phyloP scores from a whole-genome alignment of 2,888 invertebrate genomes.

The Uropetala carovei region DNA sequence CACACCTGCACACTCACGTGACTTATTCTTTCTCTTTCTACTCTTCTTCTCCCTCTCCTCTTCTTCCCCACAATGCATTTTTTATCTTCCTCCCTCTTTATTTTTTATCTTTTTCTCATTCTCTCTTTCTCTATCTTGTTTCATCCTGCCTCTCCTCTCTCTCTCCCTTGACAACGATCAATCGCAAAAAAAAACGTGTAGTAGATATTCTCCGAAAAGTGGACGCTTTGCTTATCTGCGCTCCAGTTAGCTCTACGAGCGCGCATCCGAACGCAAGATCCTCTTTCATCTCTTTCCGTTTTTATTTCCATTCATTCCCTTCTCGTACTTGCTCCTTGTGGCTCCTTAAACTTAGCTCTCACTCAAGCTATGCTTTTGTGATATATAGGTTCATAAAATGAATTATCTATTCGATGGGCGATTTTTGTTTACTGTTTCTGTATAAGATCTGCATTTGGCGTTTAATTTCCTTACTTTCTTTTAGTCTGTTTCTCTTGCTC shows the following conservation, averaged over 20 bases:
- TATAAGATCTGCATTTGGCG: no score
- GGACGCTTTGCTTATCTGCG: neutral
- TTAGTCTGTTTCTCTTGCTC: no score
- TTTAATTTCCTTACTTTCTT: no score
- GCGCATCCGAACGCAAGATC: neutral
- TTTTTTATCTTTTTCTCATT: no score
- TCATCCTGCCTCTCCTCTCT: neutral
- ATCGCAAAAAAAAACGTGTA: neutral
- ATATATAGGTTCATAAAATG: no score
- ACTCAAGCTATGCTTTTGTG: no score
- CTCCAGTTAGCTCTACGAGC: neutral
- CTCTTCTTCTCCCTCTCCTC: neutral
- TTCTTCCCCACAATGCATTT: neutral
- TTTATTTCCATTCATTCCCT: no score
- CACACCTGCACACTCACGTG: neutral
- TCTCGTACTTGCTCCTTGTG: no score
- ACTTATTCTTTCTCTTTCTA: neutral
- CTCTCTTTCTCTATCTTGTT: neutral
- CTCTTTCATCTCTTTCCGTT: no score
- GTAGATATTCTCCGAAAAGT: neutral
- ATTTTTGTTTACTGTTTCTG: no score
- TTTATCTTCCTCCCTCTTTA: neutral
- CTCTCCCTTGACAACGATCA: neutral
- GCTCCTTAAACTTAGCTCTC: no score
- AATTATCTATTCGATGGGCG: no score